Conservation (phyloP, 2,797 vertebrate species). For the Labroides dimidiatus region DNA sequence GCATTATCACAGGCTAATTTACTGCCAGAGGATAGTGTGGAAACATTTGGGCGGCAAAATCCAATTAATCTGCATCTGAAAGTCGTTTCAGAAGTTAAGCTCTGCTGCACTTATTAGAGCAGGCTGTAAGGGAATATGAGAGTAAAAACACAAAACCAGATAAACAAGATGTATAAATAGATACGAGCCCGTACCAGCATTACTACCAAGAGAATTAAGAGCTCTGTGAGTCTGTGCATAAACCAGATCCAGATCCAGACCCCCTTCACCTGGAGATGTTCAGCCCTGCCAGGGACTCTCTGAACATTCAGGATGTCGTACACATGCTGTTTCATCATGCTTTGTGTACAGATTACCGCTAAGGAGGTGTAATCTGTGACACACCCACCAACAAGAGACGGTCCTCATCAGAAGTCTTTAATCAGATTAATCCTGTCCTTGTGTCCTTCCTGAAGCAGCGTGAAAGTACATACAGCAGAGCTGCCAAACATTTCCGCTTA, state of each 20-base stretch:
- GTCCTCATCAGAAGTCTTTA: no score
- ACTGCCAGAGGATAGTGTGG: conserved; percentile 18
- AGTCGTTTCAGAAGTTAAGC: conserved; percentile 27
- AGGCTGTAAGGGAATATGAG: neutral
- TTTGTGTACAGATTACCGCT: no score
- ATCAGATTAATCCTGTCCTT: no score
- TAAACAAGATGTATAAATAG: neutral
- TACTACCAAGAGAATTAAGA: neutral
- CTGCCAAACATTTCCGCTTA: no score
- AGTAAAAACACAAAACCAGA: neutral
- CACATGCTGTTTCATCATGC: no score
- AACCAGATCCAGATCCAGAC: neutral
- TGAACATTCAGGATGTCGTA: no score
- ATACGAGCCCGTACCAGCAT: neutral
- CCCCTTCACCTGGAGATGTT: neutral
- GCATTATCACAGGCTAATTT: conserved; percentile 1
- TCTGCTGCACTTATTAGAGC: conserved; percentile 13
- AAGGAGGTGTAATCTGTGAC: no score
- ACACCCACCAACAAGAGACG: no score
- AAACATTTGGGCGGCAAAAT: conserved; percentile 8
- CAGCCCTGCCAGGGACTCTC: no score
- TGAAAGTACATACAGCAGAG: no score
- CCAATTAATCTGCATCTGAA: conserved; percentile 33
- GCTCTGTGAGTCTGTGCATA: neutral
- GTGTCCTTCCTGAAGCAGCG: no score